Evolutionary conservation across 1,140 invertebrate species (phyloP).

Genomic region (Eriocheir sinensis): DNA sequence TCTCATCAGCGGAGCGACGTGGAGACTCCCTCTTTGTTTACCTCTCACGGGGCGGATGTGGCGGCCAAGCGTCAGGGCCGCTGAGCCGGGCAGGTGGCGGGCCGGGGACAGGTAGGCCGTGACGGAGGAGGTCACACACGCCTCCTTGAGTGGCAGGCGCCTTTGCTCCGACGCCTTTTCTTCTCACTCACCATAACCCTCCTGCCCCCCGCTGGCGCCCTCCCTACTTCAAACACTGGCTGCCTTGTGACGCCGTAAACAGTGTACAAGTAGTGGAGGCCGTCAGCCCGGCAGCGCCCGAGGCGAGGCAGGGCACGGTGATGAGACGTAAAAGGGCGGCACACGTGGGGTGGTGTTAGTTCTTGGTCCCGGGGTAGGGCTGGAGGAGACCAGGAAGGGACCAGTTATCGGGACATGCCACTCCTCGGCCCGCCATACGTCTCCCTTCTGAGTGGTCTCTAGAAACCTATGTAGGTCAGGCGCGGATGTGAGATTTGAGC

Average conservation of each 20-base stretch:
- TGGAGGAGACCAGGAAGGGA: neutral
- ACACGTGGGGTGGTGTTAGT: neutral
- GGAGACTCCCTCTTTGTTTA: neutral
- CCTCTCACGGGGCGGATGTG: neutral
- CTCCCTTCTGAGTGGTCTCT: neutral
- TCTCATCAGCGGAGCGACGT: neutral
- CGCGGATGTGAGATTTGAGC: neutral
- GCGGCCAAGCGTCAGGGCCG: constrained; percentile 5
- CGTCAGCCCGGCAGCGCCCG: neutral
- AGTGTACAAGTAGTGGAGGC: neutral
- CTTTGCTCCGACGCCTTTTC: neutral
- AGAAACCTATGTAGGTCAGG: constrained; percentile 12
- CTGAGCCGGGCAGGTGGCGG: neutral
- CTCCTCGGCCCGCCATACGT: neutral
- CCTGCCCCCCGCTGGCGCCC: neutral
- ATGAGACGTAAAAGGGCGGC: neutral
- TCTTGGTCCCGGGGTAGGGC: neutral
- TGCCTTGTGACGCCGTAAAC: constrained; percentile 10
- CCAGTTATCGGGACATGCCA: neutral
- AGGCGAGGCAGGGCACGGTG: neutral
- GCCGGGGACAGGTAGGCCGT: neutral
- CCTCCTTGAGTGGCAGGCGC: neutral
- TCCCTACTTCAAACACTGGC: neutral
- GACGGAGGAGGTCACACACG: neutral
- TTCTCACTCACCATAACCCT: neutral